phyloP scores from a whole-genome alignment of 2,888 invertebrate genomes.

The Drosophila anomelani region DNA sequence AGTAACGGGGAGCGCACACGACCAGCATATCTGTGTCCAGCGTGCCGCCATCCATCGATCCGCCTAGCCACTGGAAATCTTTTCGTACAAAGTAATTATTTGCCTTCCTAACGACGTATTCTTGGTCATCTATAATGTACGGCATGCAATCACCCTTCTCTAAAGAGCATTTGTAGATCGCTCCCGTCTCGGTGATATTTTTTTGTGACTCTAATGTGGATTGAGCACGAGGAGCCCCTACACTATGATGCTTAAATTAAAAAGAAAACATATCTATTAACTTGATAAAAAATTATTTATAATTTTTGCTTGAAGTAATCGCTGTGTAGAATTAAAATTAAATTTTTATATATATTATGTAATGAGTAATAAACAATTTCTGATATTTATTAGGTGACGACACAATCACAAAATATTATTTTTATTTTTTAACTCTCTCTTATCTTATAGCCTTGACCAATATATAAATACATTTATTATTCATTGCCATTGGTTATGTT shows the following conservation, averaged over 20 bases:
- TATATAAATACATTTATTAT: too few species aligned
- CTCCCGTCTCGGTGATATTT: slow-evolving; percentile 85
- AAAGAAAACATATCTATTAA: background rate
- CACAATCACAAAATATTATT: background rate
- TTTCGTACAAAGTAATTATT: slow-evolving; percentile 82
- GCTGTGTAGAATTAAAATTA: background rate
- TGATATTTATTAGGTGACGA: background rate
- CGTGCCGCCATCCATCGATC: slow-evolving; percentile 85
- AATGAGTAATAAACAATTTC: too few species aligned
- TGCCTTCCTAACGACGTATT: slow-evolving; percentile 73
- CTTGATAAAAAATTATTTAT: too few species aligned
- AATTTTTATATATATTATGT: background rate
- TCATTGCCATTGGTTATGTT: too few species aligned
- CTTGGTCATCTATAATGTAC: slow-evolving; percentile 83
- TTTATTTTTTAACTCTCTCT: background rate
- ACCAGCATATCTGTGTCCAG: slow-evolving; percentile 84
- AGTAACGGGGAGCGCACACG: slow-evolving; percentile 84
- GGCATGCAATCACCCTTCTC: slow-evolving; percentile 78
- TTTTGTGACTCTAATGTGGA: slow-evolving; percentile 83
- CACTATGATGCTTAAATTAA: slow-evolving; percentile 84
- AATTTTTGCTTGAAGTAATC: background rate
- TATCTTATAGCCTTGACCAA: background rate
- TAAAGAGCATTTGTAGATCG: slow-evolving; percentile 85
- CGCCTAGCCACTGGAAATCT: slow-evolving; percentile 86
- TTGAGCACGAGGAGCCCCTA: slow-evolving; percentile 87